Base-by-base conservation (phyloP, 2,113 vertebrate species). In the Chloroceryle aenea region DNA sequence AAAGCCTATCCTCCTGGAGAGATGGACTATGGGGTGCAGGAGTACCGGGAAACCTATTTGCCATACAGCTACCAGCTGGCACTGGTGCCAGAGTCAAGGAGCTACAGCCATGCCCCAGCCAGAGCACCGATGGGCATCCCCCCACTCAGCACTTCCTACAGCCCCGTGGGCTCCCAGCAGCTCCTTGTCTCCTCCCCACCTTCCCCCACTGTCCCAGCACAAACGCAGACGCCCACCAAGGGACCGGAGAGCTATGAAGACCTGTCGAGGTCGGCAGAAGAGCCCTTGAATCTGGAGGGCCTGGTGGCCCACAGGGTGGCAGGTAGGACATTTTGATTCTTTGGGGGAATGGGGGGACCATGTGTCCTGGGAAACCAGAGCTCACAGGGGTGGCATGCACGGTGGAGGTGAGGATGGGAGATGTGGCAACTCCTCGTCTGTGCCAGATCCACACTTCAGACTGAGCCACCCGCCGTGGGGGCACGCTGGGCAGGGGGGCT, bases 241-340 rank as follows among this genome's bases (percentile, higher is more conserved):
- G 98, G 98, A 63, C 81, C 13, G 0, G 98, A 99, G 84, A 95
- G 82, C 76, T 91, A 90, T 7, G 97, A 97, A 73, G 98, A 97
- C 26, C 87, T 97, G 47, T 97, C 96, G 20, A 95, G 93, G 64
- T 97, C 92, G 1, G 97, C 98, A 2, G 99, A 99, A 86, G 98
- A 98, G 68, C 98, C 97, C 23, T 98, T 99, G 97, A 99, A 98
- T 64, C 96, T 99, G 85, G 99, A 99, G 95, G 99, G 99, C 45
- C 98, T 99, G 94, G 99, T 99, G 89, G 99, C 99, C 76, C 99
- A 99, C 61, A 98, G 99, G 83, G 98, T 99, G 64, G 99, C 99
- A 98, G 99, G 99, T 99, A 99, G 98, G 98, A 92, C 15, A 26
- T 83, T 89, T 97, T 95, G 82, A 63, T 96, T 77, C 80, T 91